A percentile compares a stretch with the other conserved stretches of the same genome.
These are phyloP conservation scores for Chaetodon auriga DNA, from an alignment of 2,113 vertebrate genomes.

Conservation along the genomic window DNA sequence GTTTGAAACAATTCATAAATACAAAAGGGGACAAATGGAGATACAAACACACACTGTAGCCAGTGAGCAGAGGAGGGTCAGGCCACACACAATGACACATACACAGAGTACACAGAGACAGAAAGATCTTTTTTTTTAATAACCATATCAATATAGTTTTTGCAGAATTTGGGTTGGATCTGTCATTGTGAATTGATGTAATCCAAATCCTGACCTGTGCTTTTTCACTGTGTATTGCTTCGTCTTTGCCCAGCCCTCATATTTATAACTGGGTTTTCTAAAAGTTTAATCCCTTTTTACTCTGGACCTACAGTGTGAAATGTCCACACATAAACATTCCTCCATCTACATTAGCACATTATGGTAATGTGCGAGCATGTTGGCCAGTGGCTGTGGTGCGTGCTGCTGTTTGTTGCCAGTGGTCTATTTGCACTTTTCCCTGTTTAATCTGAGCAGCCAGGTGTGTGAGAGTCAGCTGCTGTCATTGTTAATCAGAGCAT, in stretches of 20 bases:
- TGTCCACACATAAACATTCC: constrained; percentile 4
- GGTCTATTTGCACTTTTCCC: constrained; percentile 57
- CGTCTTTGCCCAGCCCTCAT: neutral
- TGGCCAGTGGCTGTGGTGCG: constrained; percentile 11
- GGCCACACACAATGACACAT: too few species aligned
- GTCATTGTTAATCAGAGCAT: constrained; percentile 73
- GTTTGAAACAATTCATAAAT: too few species aligned
- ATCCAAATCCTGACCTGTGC: neutral
- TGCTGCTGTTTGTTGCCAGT: constrained; percentile 29
- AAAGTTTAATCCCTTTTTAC: neutral
- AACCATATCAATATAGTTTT: neutral
- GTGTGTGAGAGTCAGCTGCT: constrained; percentile 50
- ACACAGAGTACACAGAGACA: neutral
- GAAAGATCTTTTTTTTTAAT: neutral
- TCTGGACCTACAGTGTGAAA: neutral
- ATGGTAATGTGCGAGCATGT: constrained; percentile 7
- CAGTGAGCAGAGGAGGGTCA: too few species aligned
- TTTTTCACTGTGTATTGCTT: fast-evolving
- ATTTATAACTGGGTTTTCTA: neutral
- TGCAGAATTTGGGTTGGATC: neutral
- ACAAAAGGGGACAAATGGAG: too few species aligned
- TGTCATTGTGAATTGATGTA: neutral
- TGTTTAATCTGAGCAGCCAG: constrained; percentile 44
- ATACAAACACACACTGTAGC: too few species aligned
- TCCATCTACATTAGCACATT: constrained; percentile 12